These are phyloP conservation scores for Microctenopoma lineatum DNA, from an alignment of 2,797 vertebrate genomes.

Conservation along the genomic window DNA sequence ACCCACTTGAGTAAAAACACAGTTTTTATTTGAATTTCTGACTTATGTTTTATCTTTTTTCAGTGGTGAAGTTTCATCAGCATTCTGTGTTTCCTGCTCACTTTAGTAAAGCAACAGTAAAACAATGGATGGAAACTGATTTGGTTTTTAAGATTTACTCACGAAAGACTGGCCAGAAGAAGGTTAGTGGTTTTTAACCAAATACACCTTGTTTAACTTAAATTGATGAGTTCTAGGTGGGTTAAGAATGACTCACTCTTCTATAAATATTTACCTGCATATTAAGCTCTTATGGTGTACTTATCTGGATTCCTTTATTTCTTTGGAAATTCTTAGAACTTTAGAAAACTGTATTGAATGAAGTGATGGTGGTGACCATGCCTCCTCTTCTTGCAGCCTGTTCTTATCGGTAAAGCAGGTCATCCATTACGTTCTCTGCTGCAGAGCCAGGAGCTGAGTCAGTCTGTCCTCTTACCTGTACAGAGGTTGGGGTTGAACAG, in stretches of 20 bases:
- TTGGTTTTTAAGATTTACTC: constrained; percentile 89
- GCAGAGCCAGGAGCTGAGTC: constrained; percentile 80
- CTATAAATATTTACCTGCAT: neutral
- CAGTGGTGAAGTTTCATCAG: constrained; percentile 92
- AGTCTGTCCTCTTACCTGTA: constrained; percentile 83
- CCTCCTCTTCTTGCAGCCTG: constrained; percentile 76
- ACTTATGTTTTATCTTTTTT: constrained; percentile 18
- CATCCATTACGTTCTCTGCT: constrained; percentile 85
- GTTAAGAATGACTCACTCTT: neutral
- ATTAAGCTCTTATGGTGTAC: too few relatives aligned
- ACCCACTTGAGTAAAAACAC: neutral
- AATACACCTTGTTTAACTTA: neutral
- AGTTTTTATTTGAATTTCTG: neutral
- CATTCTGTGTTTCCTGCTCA: constrained; percentile 87
- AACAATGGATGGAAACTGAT: constrained; percentile 88
- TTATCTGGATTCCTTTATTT: neutral
- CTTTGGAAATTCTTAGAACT: neutral
- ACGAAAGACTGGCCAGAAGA: constrained; percentile 87
- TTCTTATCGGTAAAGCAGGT: constrained; percentile 83
- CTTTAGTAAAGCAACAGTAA: constrained; percentile 79
- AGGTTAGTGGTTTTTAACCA: constrained; percentile 77
- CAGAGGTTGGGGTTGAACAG: constrained; percentile 65
- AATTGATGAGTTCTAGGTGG: neutral
- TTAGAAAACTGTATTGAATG: neutral
- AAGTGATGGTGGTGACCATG: constrained; percentile 1